Evolutionary conservation across 2,797 vertebrate species (phyloP).

Genomic region (Austrolebias charrua): DNA sequence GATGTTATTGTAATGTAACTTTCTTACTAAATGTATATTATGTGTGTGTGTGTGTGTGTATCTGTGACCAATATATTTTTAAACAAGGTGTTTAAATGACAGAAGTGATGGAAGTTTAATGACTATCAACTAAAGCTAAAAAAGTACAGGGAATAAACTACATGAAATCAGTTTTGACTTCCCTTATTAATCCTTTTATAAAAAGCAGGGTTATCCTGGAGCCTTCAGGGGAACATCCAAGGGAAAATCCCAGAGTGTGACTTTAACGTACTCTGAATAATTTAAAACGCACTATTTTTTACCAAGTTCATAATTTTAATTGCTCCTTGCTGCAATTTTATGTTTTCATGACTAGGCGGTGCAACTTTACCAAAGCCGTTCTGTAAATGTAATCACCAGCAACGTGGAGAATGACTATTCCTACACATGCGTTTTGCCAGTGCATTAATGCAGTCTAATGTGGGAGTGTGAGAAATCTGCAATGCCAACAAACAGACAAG

Average conservation of each 20-base stretch:
- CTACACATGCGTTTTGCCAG: conserved; percentile 44
- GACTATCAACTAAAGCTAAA: conserved; percentile 21
- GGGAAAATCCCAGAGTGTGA: conserved; percentile 57
- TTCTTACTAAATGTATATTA: background rate
- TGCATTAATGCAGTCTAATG: conserved; percentile 51
- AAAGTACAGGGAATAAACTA: conserved; percentile 22
- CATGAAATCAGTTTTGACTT: conserved; percentile 36
- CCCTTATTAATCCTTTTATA: conserved; percentile 41
- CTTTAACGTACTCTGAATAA: conserved; percentile 61
- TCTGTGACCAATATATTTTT: too few relatives aligned
- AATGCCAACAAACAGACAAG: conserved; percentile 41
- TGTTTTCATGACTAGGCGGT: conserved; percentile 47
- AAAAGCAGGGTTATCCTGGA: conserved; percentile 31
- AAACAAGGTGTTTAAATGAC: conserved; percentile 10
- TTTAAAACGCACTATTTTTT: conserved; percentile 65
- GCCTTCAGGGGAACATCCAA: conserved; percentile 46
- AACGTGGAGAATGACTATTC: conserved; percentile 52
- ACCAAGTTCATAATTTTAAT: conserved; percentile 64
- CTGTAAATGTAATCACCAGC: conserved; percentile 49
- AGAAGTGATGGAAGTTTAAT: background rate
- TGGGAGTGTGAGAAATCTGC: conserved; percentile 46
- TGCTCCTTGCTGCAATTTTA: conserved; percentile 47
- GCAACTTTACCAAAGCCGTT: conserved; percentile 42
- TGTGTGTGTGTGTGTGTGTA: too few relatives aligned
- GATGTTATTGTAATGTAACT: background rate